phyloP scores from a whole-genome alignment of 92 coral and sea anemone species.

The Diadumene lineata region DNA sequence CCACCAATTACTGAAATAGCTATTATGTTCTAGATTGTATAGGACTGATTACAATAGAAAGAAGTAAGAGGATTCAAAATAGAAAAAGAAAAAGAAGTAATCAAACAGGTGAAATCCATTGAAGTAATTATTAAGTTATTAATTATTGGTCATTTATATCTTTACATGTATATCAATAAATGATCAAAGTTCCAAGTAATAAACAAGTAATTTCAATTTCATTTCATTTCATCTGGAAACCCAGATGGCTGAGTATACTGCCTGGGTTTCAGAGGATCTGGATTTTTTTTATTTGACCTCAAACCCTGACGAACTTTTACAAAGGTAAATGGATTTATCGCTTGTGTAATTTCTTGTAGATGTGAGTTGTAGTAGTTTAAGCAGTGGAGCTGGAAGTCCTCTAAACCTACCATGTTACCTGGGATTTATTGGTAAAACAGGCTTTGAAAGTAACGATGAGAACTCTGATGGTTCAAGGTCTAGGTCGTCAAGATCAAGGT shows the following conservation, averaged over 20 bases:
- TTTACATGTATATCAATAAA: no score
- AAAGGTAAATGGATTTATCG: not conserved
- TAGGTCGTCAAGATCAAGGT: constrained; percentile 8
- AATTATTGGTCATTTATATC: no score
- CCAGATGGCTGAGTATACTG: no score
- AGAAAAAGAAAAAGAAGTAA: constrained; percentile 72
- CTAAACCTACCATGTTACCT: constrained; percentile 38
- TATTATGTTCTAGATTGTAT: not conserved
- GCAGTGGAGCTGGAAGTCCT: constrained; percentile 55
- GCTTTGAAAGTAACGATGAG: constrained; percentile 71
- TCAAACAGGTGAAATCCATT: constrained; percentile 60
- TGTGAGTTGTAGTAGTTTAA: constrained; percentile 52
- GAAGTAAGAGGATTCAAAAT: constrained; percentile 26
- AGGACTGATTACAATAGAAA: constrained; percentile 36
- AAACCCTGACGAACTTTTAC: no score
- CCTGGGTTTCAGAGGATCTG: no score
- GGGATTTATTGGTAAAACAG: constrained; percentile 50
- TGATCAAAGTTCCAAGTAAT: no score
- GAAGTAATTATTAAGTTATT: no score
- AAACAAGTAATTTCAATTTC: no score
- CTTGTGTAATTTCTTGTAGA: constrained; percentile 35
- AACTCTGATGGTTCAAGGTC: constrained; percentile 58
- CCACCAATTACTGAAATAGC: no score
- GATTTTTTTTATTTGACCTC: no score
- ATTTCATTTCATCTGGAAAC: no score